Base-by-base conservation (phyloP, 2,888 invertebrate genomes). In the Agrochola lychnidis region DNA sequence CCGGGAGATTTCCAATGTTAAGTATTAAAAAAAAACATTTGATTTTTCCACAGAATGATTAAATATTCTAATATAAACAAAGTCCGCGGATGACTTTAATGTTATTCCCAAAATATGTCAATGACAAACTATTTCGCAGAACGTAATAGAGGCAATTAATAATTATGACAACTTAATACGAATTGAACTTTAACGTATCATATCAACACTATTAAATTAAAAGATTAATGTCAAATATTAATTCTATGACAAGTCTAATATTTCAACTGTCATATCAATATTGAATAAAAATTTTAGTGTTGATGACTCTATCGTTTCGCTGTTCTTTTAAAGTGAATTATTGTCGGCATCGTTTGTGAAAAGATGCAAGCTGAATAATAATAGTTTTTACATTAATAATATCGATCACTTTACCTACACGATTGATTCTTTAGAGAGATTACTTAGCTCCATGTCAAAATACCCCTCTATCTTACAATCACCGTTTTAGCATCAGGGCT, bases 281-380 rank as follows among this genome's bases (percentile, higher is more conserved):
- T 42, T 53, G 25, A 77, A 66, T 70, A 66, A 74, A 83, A 63
- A 66, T 48, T 0, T 0, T 40, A 36, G 68, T 36, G 30, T 63
- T 70, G 61, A 73, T 76, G 76, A 79, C 87, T 93, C 93, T 62
- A 92, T 63, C 42, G 82, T 67, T 88, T 90, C 83, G 63, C 79
- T 90, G 89, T 89, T 88, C 85, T 81, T 79, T 80, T 78, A 77
- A 81, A 89, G 88, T 90, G 90, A 90, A 90, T 90, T 90, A 89
- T 91, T 87, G 94, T 94, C 96, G 96, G 96, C 94, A 88, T 92
- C 94, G 91, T 94, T 95, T 95, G 93, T 94, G 91, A 92, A 93
- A 93, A 92, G 90, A 93, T 90, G 93, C 91, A 91, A 89, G 89
- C 91, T 90, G 93, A 94, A 95, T 95, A 95, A 95, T 93, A 95